Evolutionary conservation across 2,113 vertebrate genomes (phyloP), one percentile per base, ranked within the genome.

Genomic region (Anolis carolinensis): DNA sequence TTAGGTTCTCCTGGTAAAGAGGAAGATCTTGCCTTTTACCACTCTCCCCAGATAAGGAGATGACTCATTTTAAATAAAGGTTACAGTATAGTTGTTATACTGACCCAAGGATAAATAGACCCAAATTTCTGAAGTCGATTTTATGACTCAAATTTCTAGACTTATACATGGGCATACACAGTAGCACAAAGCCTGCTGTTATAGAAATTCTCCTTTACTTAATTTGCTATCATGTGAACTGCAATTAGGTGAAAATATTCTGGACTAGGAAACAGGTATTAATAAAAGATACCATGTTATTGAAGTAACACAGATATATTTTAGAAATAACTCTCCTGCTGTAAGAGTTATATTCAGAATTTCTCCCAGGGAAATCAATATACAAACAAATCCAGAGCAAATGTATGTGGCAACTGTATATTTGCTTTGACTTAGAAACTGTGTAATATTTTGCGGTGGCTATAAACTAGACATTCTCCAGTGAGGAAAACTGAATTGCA

Each of bases 191-290:
- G 88, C 91, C 85, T 4, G 39, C 88, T 88, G 87, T 32, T 67
- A 92, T 70, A 13, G 70, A 88, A 94, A 89, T 14, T 86, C 79
- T 73, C 84, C 81, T 7, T 68, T 87, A 39, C 90, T 70, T 84
- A 87, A 93, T 84, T 87, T 85, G 85, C 86, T 74, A 81, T 78
- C 0, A 86, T 92, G 87, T 78, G 70, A 6, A 0, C 72, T 71
- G 67, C 0, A 0, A 6, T 3, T 62, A 30, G 36, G 70, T 25
- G 88, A 89, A 89, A 89, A 86, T n/a, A 59, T 30, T 9, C n/a
- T 90, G 89, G 39, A 30, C 79, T 20, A 72, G 13, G 84, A 50
- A 63, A 85, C 6, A 2, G 8, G 20, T 1, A 87, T 20, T 71
- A 86, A 48, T 72, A 82, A 68, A 89, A 90, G 59, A 74, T 0